phyloP scores from a whole-genome alignment of 2,888 invertebrate species.

The Ligdia adustata region DNA sequence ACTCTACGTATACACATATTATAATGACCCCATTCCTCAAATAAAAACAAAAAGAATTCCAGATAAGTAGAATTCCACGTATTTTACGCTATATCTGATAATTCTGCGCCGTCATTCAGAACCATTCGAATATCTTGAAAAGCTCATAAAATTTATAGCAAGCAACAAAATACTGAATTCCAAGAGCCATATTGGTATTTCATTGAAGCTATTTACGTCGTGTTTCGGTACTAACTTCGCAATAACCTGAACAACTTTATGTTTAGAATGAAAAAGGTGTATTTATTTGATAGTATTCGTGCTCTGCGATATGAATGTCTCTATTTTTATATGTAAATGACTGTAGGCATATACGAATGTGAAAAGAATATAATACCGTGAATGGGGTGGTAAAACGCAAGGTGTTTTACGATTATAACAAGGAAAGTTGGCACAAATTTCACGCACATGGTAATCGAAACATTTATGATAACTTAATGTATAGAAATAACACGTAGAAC shows the following conservation, averaged over 20 bases:
- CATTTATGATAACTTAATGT: too few relatives aligned
- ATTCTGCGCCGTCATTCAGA: neutral
- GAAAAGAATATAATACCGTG: conserved; percentile 7
- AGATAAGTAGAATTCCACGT: too few relatives aligned
- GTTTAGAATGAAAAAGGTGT: conserved; percentile 21
- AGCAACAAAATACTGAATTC: conserved; percentile 4
- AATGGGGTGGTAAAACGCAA: conserved; percentile 10
- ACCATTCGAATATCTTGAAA: neutral
- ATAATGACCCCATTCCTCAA: too few relatives aligned
- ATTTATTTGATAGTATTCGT: conserved; percentile 26
- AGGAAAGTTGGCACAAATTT: too few relatives aligned
- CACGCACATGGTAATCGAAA: too few relatives aligned
- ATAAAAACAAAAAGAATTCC: too few relatives aligned
- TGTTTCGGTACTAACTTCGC: conserved; percentile 26
- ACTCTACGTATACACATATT: too few relatives aligned
- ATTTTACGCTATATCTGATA: too few relatives aligned
- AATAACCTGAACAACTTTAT: conserved; percentile 25
- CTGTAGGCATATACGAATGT: conserved; percentile 4
- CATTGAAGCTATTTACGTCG: conserved; percentile 24
- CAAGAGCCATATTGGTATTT: conserved; percentile 24
- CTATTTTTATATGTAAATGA: conserved; percentile 11
- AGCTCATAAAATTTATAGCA: conserved; percentile 5
- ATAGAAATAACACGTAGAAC: too few relatives aligned
- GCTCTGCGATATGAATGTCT: conserved; percentile 16
- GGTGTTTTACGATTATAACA: too few relatives aligned